Conservation (phyloP, 2,113 vertebrate genomes). For the Calidris pygmaea region DNA sequence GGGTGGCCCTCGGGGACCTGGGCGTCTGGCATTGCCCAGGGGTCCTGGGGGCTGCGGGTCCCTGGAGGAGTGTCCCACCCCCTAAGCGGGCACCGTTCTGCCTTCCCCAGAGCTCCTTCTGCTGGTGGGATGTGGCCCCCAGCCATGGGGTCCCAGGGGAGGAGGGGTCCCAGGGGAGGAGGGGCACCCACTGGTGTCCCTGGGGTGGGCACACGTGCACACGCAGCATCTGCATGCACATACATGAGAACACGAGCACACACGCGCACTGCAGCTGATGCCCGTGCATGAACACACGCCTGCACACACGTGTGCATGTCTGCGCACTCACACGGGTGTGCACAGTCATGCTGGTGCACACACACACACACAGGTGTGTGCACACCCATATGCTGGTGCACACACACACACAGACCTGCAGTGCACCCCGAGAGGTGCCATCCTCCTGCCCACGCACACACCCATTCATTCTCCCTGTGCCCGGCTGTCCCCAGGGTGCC, state of each 20-base stretch:
- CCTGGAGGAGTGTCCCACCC: background rate
- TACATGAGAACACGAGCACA: background rate
- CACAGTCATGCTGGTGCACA: fast-evolving
- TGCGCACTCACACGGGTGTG: background rate
- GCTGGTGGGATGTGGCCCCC: background rate
- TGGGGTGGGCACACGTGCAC: background rate
- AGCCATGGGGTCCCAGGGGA: background rate
- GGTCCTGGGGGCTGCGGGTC: background rate
- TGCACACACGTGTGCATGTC: fast-evolving
- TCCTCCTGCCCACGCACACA: background rate
- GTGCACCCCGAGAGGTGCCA: background rate
- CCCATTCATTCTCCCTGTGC: fast-evolving
- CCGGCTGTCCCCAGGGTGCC: too few species aligned
- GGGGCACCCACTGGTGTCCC: background rate
- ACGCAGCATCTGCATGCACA: background rate
- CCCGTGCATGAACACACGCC: fast-evolving
- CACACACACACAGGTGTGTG: fast-evolving
- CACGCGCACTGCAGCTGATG: fast-evolving
- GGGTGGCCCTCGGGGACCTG: background rate
- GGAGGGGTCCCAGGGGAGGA: background rate
- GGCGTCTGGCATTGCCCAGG: fast-evolving
- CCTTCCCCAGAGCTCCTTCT: background rate
- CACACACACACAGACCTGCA: fast-evolving
- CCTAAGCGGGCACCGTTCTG: background rate
- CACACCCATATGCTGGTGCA: too few species aligned